Evolutionary conservation across 2,888 invertebrate species (phyloP).

Genomic region (Amblyjoppa fuscipennis): DNA sequence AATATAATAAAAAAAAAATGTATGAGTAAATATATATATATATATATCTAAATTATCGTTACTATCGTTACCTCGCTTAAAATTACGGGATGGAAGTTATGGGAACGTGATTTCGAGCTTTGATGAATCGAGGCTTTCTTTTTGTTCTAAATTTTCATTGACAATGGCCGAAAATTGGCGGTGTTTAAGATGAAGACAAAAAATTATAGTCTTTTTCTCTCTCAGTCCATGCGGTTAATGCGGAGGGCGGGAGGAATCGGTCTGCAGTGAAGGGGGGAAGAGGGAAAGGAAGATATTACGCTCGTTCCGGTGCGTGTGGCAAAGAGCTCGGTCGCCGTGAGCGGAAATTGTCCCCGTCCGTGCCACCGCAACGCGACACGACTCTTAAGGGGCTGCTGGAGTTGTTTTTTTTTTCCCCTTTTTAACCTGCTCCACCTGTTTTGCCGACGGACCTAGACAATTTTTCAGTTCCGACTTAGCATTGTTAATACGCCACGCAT

Average conservation of each 20-base stretch:
- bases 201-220: conserved; percentile 70
- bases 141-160: background rate
- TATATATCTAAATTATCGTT: conserved; percentile 1
- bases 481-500: too few species aligned
- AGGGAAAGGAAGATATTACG: conserved; percentile 21
- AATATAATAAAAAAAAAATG: background rate
- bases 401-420: too few species aligned
- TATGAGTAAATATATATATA: background rate
- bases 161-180: conserved; percentile 10
- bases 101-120: conserved; percentile 21
- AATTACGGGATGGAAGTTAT: conserved; percentile 11
- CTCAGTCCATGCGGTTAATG: conserved; percentile 64
- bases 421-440: too few species aligned
- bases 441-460: too few species aligned
- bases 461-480: too few species aligned
- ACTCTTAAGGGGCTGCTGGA: too few species aligned
- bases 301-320: conserved; percentile 43
- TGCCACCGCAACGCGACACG: conserved; percentile 9
- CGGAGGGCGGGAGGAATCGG: background rate
- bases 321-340: conserved; percentile 11
- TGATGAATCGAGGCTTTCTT: background rate
- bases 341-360: conserved; percentile 5
- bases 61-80: conserved; percentile 1
- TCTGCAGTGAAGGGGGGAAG: too few species aligned
- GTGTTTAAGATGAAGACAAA: conserved; percentile 41